Base-by-base conservation (phyloP, 2,888 invertebrate genomes). In the Argyresthia albistria region DNA sequence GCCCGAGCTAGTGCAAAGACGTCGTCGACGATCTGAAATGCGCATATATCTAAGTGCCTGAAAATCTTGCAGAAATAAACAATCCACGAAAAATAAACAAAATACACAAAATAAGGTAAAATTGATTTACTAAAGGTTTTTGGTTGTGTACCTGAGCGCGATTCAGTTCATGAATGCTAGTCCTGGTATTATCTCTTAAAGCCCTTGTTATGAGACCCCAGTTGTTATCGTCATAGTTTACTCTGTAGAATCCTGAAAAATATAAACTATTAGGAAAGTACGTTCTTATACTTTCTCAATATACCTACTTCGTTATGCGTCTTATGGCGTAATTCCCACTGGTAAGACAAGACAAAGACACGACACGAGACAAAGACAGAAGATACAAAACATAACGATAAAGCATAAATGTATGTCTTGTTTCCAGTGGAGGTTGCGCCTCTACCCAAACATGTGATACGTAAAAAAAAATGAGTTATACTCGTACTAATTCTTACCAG, bases 1-100 rank as follows among this genome's bases (percentile, higher is more conserved):
- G 89, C 88, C 65, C 91, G 80, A 0, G 90, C 92, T 8, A 91
- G 70, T 51, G 83, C 80, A 56, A 91, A 81, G 4, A 91, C 74
- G 68, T 95, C 95, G 61, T 93, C 92, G 1, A 95, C 81, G 35
- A 86, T 80, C 86, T 86, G 56, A 25, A 25, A 25, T 25, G 6
- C 3, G 6, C 2, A 25, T 25, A 6, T 6, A 4, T 25, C 6
- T 25, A 6, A 25, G 25, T 25, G 25, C 25, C 25, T 25, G 25
- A 25, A 15, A 12, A 36, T 1, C 1, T 10, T 36, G 12, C 11
- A 12, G 4, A 11, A 10, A 6, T 6, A 42, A 42, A 42, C 11
- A 14, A 25, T 6, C 25, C 25, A 25, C 25, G 25, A 25, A 6
- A 6, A 25, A 25, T 25, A 25, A 25, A 25, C 25, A 25, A 6